Base-by-base conservation (phyloP, 1,140 invertebrate species). In the Neodiprion virginianus region DNA sequence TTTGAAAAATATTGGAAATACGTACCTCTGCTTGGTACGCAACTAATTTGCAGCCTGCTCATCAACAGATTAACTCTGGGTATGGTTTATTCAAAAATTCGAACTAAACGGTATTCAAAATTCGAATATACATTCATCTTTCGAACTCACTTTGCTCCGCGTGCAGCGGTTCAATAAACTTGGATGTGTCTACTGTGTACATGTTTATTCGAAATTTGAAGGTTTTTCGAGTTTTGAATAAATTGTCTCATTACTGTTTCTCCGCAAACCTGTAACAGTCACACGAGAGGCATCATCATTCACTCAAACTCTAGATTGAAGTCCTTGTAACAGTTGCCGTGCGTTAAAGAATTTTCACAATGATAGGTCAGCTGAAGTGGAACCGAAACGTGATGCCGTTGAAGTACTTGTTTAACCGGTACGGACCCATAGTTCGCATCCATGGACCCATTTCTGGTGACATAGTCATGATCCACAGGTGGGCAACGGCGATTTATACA, bases 401-500 rank as follows among this genome's bases (percentile, higher is more conserved):
- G 5, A 89, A 88, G 1, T 89, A 86, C 70, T 80, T 93, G 1
- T 92, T 92, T 74, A 89, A 92, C 70, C 87, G 91, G 77, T 93
- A 93, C 74, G 92, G 92, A 2, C 91, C 92, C 0, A 88, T 93
- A 8, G 92, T 93, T 7, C 86, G 92, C 69, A 86, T 93, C 21
- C 89, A 91, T 12, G 92, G 91, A 48, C 90, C 91, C 0, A 85
- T 93, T 49, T 89, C 90, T 1, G 88, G 89, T 7, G 90, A 92
- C 70, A 89, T 93, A 47, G 90, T 93, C 3, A 87, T 93, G 76
- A 86, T 87, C 71, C 85, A 86, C n/a, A 81, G 84, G 84, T 84
- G 53, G 48, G 71, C 71, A 61, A 61, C 8, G 28, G 28, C 53
- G 4, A 61, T 61, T 40, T 40, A 61, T 28, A 47, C 8, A 67